A percentile compares a stretch with the other conserved stretches of the same genome.
phyloP scores from a whole-genome alignment of 2,113 vertebrate species.

The Oryzias curvinotus region DNA sequence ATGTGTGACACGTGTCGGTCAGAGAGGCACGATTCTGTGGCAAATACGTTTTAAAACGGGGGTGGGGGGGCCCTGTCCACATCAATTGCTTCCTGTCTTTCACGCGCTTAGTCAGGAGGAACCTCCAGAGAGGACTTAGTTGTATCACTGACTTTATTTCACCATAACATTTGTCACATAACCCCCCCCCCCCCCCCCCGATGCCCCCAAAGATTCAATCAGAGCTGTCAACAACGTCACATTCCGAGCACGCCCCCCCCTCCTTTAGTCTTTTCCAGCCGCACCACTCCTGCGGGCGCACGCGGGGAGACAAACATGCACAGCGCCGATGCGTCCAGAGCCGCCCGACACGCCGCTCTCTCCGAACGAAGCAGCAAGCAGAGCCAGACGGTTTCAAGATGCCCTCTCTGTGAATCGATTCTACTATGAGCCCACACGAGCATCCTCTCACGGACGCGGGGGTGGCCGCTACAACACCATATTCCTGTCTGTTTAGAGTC shows the following conservation, averaged over 20 bases:
- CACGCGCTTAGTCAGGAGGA: background rate
- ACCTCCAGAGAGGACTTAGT: constrained; percentile 33
- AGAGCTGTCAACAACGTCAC: constrained; percentile 18
- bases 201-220: constrained; percentile 52
- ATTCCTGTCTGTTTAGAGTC: background rate
- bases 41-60: constrained; percentile 32
- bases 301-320: constrained; percentile 61
- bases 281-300: constrained; percentile 56
- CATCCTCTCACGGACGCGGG: constrained; percentile 50
- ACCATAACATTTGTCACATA: constrained; percentile 50
- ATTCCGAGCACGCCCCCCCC: constrained; percentile 38
- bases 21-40: constrained; percentile 34
- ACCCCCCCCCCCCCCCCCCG: too few species aligned
- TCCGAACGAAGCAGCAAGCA: constrained; percentile 74
- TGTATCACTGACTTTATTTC: constrained; percentile 59
- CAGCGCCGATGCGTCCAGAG: constrained; percentile 78
- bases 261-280: constrained; percentile 31
- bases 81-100: constrained; percentile 24
- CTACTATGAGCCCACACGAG: constrained; percentile 83
- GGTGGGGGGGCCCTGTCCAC: background rate
- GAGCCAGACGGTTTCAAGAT: constrained; percentile 82
- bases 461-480: constrained; percentile 16
- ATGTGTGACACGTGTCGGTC: constrained; percentile 53
- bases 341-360: constrained; percentile 79
- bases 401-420: constrained; percentile 86